These are phyloP conservation scores for Hydrotaea cyrtoneurina DNA, from an alignment of 2,888 invertebrate species.

Conservation along the genomic window DNA sequence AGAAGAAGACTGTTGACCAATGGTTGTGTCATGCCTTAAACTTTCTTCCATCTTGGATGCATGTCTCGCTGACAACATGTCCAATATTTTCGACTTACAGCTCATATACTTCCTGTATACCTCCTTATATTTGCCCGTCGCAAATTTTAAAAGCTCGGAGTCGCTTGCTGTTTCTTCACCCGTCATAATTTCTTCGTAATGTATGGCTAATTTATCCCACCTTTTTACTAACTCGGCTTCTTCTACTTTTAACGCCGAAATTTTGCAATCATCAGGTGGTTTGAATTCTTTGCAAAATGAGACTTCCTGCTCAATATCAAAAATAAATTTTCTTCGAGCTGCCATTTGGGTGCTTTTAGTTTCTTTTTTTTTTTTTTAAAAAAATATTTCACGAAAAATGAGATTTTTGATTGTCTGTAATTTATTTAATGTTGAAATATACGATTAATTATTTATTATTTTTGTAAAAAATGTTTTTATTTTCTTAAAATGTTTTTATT, in stretches of 20 bases:
- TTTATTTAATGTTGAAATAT: no score
- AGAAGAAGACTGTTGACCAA: not conserved
- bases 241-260: not conserved
- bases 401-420: no score
- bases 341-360: no score
- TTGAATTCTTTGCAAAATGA: not conserved
- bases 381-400: no score
- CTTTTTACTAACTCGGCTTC: constrained; percentile 15
- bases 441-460: no score
- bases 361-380: no score
- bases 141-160: no score
- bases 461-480: no score
- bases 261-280: no score
- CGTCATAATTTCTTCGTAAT: not conserved
- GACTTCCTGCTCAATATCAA: not conserved
- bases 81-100: constrained; percentile 5
- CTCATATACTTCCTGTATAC: no score
- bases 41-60: no score
- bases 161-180: not conserved
- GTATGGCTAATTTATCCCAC: not conserved
- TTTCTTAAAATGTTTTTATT: no score
- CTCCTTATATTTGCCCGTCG: constrained; percentile 1
- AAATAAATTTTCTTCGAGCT: not conserved
- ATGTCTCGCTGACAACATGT: not conserved
- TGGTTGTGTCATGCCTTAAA: not conserved